phyloP scores from a whole-genome alignment of 2,888 invertebrate genomes.

The Drosophila parthenogenetica region DNA sequence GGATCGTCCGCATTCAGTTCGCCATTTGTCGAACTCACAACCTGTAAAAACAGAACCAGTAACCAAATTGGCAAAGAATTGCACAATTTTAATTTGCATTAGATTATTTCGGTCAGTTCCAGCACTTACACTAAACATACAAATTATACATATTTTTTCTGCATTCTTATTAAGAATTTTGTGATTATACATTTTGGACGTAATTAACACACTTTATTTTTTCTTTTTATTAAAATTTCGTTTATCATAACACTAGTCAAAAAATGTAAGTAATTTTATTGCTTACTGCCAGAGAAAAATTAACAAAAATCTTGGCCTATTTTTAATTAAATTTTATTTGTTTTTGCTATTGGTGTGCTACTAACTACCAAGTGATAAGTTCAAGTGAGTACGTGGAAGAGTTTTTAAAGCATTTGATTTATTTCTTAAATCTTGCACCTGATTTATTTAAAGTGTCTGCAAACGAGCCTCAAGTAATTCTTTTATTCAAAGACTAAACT shows the following conservation, averaged over 20 bases:
- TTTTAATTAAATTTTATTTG: not conserved
- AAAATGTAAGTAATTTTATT: constrained; percentile 17
- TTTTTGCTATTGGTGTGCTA: constrained; percentile 43
- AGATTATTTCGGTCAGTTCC: constrained; percentile 15
- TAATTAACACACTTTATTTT: constrained; percentile 27
- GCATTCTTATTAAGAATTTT: constrained; percentile 41
- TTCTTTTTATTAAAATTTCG: not conserved
- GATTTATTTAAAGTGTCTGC: constrained; percentile 8
- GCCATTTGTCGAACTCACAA: constrained; percentile 98
- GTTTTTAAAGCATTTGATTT: constrained; percentile 21
- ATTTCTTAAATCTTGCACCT: not conserved
- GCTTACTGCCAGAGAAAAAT: constrained; percentile 30
- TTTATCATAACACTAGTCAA: constrained; percentile 48
- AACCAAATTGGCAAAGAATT: constrained; percentile 24
- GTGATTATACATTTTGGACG: constrained; percentile 49
- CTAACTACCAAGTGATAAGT: constrained; percentile 43
- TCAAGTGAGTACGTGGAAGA: constrained; percentile 21
- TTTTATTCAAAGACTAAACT: too few species aligned
- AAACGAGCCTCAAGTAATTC: constrained; percentile 21
- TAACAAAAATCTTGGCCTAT: constrained; percentile 46
- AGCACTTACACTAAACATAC: constrained; percentile 67
- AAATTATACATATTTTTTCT: constrained; percentile 50
- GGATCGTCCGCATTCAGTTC: constrained; percentile 98
- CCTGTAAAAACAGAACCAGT: constrained; percentile 86
- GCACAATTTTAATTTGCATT: constrained; percentile 42